These are phyloP conservation scores for Cheiracanthium punctorium DNA, from an alignment of 2,888 invertebrate genomes.

Conservation along the genomic window DNA sequence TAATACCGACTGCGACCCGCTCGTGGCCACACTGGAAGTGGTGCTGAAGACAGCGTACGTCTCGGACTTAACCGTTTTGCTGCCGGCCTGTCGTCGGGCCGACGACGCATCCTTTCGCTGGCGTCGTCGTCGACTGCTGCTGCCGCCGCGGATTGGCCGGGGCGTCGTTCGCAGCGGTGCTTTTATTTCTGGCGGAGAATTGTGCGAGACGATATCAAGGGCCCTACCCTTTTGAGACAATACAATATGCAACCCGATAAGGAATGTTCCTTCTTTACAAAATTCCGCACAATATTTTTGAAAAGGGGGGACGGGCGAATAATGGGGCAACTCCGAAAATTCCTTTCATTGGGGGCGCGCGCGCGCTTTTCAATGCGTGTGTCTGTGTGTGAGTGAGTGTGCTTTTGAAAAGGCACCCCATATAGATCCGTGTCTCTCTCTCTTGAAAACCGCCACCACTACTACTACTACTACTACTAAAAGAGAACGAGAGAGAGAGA, in stretches of 20 bases:
- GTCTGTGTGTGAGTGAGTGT: slow-evolving; percentile 34
- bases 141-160: slow-evolving; percentile 14
- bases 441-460: slow-evolving; percentile 43
- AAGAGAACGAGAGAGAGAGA: slow-evolving; percentile 32
- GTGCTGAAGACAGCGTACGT: slow-evolving; percentile 25
- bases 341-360: slow-evolving; percentile 55
- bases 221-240: slow-evolving; percentile 66
- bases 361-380: slow-evolving; percentile 49
- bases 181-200: slow-evolving; percentile 55
- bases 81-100: background rate
- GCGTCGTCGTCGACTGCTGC: too few species aligned
- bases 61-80: slow-evolving; percentile 21
- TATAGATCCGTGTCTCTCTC: slow-evolving; percentile 56
- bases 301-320: slow-evolving; percentile 52
- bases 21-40: slow-evolving; percentile 15
- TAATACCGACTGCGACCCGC: background rate
- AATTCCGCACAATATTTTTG: slow-evolving; percentile 63
- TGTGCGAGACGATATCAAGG: slow-evolving; percentile 40
- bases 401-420: slow-evolving; percentile 59
- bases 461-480: too few species aligned
- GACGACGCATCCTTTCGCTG: background rate
- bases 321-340: slow-evolving; percentile 48
- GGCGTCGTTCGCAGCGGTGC: slow-evolving; percentile 27
- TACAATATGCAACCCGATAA: slow-evolving; percentile 70
- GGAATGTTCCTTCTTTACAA: slow-evolving; percentile 58